These are phyloP conservation scores for Rhinophrynus dorsalis DNA, from an alignment of 2,797 vertebrate species.

Conservation along the genomic window DNA sequence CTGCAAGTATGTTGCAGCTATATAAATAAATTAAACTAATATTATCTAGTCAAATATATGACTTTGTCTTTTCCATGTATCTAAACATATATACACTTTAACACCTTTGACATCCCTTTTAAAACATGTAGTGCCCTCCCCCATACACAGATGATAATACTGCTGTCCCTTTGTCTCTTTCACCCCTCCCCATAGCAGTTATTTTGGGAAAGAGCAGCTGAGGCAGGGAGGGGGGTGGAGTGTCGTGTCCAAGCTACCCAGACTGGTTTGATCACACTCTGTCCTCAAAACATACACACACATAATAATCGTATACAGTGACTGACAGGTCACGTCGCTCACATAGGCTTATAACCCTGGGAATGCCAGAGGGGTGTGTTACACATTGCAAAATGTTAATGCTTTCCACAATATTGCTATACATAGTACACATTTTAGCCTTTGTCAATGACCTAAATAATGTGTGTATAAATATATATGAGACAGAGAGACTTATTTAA, in stretches of 20 bases:
- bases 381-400: no score
- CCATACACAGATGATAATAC: constrained; percentile 11
- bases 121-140: constrained; percentile 13
- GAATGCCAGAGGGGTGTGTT: no score
- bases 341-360: no score
- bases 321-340: not conserved
- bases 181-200: constrained; percentile 54
- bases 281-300: constrained; percentile 32
- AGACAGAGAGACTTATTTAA: no score
- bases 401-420: no score
- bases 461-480: no score
- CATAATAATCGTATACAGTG: not conserved
- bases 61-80: not conserved
- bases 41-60: no score
- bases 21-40: no score
- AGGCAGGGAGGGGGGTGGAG: constrained; percentile 64
- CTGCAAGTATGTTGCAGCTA: no score
- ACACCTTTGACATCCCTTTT: constrained; percentile 5
- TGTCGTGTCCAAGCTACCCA: constrained; percentile 66
- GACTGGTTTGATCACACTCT: constrained; percentile 53
- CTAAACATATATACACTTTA: constrained; percentile 16
- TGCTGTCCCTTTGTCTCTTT: constrained; percentile 60
- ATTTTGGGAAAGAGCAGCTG: constrained; percentile 71
- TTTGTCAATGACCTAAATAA: no score
- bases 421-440: no score